phyloP scores from a whole-genome alignment of 2,888 invertebrate genomes.

The Mythimna ferrago region DNA sequence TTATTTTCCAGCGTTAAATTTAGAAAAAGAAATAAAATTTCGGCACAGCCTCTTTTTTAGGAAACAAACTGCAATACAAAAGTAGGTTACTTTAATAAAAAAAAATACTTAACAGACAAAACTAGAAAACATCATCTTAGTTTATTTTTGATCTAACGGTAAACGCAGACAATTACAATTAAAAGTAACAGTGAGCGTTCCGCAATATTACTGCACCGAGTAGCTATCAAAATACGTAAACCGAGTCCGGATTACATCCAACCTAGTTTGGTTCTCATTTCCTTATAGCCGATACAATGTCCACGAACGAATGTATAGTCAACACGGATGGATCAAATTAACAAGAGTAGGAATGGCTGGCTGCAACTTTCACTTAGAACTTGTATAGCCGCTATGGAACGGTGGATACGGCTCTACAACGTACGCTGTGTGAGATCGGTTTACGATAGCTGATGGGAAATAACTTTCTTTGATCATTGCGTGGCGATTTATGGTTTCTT shows the following conservation, averaged over 20 bases:
- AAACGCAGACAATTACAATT: slow-evolving; percentile 26
- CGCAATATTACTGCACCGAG: slow-evolving; percentile 21
- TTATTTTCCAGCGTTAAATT: slow-evolving; percentile 11
- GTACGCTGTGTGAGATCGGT: slow-evolving; percentile 44
- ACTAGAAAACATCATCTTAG: slow-evolving; percentile 28
- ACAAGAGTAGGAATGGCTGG: slow-evolving; percentile 53
- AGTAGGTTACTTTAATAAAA: slow-evolving; percentile 39
- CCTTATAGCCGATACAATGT: slow-evolving; percentile 61
- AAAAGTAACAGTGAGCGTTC: slow-evolving; percentile 26
- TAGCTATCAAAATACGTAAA: slow-evolving; percentile 39
- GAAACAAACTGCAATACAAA: slow-evolving; percentile 30
- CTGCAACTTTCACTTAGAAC: slow-evolving; percentile 73
- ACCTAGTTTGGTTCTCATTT: slow-evolving; percentile 58
- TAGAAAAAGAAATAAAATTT: slow-evolving; percentile 35
- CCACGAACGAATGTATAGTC: slow-evolving; percentile 57
- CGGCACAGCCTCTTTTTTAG: slow-evolving; percentile 17
- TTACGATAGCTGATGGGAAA: slow-evolving; percentile 45
- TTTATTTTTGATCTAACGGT: slow-evolving; percentile 19
- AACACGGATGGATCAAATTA: slow-evolving; percentile 70
- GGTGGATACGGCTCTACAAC: slow-evolving; percentile 32
- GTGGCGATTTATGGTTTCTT: slow-evolving; percentile 20
- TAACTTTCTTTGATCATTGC: slow-evolving; percentile 56
- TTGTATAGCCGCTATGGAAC: slow-evolving; percentile 34
- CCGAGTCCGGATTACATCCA: slow-evolving; percentile 61
- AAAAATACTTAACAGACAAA: neutral